Percentiles rank a stretch among this genome's conserved stretches.
These are phyloP conservation scores for Ormia ochracea DNA, from an alignment of 2,888 invertebrate genomes.

Conservation along the genomic window DNA sequence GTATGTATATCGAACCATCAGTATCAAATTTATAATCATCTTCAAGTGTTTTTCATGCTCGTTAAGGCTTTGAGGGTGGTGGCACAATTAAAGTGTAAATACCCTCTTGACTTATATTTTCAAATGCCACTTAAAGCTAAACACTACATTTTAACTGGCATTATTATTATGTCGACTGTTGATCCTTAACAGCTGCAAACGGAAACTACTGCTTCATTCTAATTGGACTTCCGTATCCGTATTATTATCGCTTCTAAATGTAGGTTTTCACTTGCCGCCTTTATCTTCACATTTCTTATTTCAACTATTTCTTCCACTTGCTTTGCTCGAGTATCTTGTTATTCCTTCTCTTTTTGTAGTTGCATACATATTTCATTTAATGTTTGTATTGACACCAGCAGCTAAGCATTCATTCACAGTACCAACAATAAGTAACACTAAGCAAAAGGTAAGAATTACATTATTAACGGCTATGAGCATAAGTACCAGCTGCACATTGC, in stretches of 20 bases:
- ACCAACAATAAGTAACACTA: conserved; percentile 19
- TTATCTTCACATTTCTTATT: conserved; percentile 41
- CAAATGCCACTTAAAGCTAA: conserved; percentile 17
- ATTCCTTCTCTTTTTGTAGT: conserved; percentile 42
- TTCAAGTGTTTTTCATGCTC: background rate
- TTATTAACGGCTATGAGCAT: conserved; percentile 70
- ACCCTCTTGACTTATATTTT: conserved; percentile 33
- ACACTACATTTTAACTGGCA: background rate
- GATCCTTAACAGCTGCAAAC: conserved; percentile 31
- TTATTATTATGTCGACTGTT: conserved; percentile 48
- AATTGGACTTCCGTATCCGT: conserved; percentile 74
- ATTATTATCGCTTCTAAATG: conserved; percentile 68
- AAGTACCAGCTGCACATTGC: conserved; percentile 63
- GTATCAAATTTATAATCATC: conserved; percentile 4
- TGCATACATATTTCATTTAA: conserved; percentile 22
- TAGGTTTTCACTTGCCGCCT: conserved; percentile 44
- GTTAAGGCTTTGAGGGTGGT: conserved; percentile 18
- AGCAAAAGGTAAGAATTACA: conserved; percentile 66
- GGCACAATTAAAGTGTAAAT: conserved; percentile 51
- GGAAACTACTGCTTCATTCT: conserved; percentile 71
- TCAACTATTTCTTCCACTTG: conserved; percentile 54
- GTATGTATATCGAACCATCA: background rate
- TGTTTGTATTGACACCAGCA: conserved; percentile 13
- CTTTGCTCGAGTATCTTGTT: conserved; percentile 65
- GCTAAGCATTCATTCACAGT: conserved; percentile 3